Percentiles rank a stretch among this genome's conserved stretches.
phyloP scores from a whole-genome alignment of 2,113 vertebrate genomes.

The Gallinago media region DNA sequence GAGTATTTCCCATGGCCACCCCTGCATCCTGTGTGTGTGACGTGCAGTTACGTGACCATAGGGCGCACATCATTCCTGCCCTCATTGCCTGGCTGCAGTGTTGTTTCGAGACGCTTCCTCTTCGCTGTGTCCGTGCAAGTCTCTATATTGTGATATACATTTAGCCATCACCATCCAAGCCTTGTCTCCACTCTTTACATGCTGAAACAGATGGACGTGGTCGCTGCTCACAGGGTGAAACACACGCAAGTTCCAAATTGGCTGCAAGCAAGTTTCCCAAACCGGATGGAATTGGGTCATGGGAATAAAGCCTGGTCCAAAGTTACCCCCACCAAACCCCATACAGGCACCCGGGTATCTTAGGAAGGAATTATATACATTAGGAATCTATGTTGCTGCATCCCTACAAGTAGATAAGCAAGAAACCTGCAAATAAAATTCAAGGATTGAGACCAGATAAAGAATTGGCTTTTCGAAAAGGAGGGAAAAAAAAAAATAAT shows the following conservation, averaged over 20 bases:
- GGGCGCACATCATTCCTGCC: constrained; percentile 2
- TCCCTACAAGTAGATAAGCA: neutral
- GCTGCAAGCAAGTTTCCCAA: neutral
- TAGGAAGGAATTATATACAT: neutral
- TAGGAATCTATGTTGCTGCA: neutral
- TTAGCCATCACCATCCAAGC: neutral
- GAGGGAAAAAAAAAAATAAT: neutral
- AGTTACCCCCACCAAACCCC: neutral
- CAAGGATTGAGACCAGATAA: neutral
- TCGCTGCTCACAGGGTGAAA: neutral
- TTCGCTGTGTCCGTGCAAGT: neutral
- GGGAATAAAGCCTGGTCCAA: neutral
- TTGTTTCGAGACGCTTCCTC: constrained; percentile 53
- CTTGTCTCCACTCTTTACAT: neutral
- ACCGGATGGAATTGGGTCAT: neutral
- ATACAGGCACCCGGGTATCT: rapidly evolving
- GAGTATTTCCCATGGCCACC: constrained; percentile 78
- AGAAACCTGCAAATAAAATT: neutral
- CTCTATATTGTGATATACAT: neutral
- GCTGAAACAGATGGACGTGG: constrained; percentile 30
- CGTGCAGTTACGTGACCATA: neutral
- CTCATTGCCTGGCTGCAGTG: constrained; percentile 28
- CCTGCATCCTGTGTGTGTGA: constrained; percentile 56
- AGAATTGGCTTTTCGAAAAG: neutral
- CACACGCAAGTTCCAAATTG: neutral